Evolutionary conservation across 2,888 invertebrate species (phyloP).

Genomic region (Amiota minor): DNA sequence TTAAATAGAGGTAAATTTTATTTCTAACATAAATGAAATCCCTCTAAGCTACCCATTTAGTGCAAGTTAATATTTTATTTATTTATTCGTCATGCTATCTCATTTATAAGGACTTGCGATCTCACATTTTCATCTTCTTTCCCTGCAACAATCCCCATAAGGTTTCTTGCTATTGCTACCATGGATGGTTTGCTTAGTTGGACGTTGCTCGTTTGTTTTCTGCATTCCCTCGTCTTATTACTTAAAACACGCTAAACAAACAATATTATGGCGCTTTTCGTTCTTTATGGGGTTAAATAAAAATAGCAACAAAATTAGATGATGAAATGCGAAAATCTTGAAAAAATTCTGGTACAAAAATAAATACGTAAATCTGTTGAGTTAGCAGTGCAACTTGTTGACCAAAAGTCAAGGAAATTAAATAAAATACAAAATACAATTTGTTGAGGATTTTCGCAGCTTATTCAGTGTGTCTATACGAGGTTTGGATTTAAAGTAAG

Average conservation of each 20-base stretch:
- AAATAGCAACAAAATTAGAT: neutral
- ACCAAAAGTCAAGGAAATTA: constrained; percentile 54
- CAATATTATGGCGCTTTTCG: no score
- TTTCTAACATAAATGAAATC: no score
- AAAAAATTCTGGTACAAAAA: constrained; percentile 12
- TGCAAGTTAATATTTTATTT: no score
- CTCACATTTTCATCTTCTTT: neutral
- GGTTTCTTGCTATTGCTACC: neutral
- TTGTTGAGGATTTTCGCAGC: neutral
- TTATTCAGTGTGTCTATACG: no score
- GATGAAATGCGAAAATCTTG: neutral
- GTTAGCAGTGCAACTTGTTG: constrained; percentile 44
- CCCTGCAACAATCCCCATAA: neutral
- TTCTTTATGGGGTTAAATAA: no score
- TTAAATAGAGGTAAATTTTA: no score
- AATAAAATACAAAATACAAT: neutral
- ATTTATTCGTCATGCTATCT: no score
- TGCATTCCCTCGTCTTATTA: neutral
- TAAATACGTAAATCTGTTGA: constrained; percentile 19
- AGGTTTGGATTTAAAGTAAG: no score
- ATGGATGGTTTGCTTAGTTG: neutral
- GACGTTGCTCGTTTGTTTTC: neutral
- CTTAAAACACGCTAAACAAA: constrained; percentile 5
- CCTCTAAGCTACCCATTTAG: no score
- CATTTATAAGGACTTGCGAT: neutral